phyloP scores from a whole-genome alignment of 1,140 invertebrate genomes.

The Trialeurodes vaporariorum region DNA sequence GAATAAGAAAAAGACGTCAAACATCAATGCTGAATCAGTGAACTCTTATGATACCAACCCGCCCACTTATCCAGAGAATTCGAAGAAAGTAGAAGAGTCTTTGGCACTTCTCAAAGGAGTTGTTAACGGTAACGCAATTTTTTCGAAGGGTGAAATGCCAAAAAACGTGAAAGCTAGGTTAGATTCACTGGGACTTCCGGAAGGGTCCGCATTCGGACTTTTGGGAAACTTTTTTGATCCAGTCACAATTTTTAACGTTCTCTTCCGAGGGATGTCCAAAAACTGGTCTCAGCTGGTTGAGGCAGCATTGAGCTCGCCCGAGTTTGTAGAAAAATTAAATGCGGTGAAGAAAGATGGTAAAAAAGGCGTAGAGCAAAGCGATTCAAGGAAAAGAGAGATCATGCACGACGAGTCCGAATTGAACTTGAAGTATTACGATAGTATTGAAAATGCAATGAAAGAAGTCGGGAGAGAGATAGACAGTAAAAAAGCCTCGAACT shows the following conservation, averaged over 20 bases:
- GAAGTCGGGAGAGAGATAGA: not conserved
- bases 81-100: not conserved
- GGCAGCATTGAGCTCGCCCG: not conserved
- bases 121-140: not conserved
- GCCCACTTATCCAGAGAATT: not conserved
- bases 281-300: not conserved
- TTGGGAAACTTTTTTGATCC: too few relatives aligned
- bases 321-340: not conserved
- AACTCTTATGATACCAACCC: too few relatives aligned
- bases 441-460: not conserved
- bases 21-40: too few relatives aligned
- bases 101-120: not conserved
- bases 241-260: not conserved
- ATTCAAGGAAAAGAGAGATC: not conserved
- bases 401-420: not conserved
- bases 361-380: not conserved
- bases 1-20: too few relatives aligned
- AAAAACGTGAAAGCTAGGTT: not conserved
- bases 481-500: too few relatives aligned
- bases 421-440: not conserved
- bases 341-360: not conserved
- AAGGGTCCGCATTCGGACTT: not conserved
- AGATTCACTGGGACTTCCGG: not conserved
- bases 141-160: not conserved
- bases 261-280: not conserved